A percentile compares a stretch with the other conserved stretches of the same genome.
Evolutionary conservation across 2,113 vertebrate species (phyloP).

Genomic region (Limnothrissa miodon): DNA sequence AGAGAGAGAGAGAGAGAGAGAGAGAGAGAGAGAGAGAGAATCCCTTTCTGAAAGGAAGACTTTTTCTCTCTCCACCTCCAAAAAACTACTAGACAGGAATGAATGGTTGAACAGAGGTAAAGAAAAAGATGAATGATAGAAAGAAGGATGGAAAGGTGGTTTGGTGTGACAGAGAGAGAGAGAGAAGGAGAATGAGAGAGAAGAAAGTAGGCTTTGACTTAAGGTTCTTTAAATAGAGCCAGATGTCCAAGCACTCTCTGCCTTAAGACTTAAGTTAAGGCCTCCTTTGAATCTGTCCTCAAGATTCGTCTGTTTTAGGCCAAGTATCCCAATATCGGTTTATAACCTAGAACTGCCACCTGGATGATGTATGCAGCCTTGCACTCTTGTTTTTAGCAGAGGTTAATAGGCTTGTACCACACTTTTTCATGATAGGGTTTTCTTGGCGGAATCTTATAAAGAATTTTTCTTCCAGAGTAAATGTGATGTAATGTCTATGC

Average conservation of each 20-base stretch:
- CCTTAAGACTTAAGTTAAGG: background rate
- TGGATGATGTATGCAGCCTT: background rate
- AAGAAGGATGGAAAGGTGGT: background rate
- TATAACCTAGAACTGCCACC: background rate
- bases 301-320: background rate
- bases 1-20: no score
- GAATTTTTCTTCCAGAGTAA: background rate
- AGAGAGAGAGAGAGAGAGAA: no score
- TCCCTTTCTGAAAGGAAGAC: background rate
- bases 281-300: background rate
- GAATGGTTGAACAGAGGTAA: background rate
- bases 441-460: background rate
- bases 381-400: background rate
- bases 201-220: background rate
- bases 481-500: background rate
- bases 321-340: background rate
- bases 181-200: background rate
- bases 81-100: background rate
- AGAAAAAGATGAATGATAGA: background rate
- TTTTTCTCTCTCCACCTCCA: background rate
- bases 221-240: constrained; percentile 2
- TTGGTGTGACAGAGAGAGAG: background rate
- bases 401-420: background rate
- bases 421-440: background rate
- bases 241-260: background rate